A percentile compares a stretch with the other conserved stretches of the same genome.
Conservation (phyloP, 2,797 vertebrate genomes). For the Fringilla coelebs region DNA sequence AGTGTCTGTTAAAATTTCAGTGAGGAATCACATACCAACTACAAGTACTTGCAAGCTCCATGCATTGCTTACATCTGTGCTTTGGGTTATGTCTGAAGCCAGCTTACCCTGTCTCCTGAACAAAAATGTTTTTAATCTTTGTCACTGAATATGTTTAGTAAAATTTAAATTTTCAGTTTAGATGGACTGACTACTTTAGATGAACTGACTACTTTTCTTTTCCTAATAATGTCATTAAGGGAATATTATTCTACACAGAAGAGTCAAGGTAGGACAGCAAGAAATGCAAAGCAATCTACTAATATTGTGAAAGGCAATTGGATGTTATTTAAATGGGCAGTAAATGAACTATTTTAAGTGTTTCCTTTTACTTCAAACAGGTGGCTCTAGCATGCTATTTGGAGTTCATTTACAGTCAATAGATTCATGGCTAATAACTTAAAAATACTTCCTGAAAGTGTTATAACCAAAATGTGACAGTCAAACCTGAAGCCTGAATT, state of each 20-base stretch:
- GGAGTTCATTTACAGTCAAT: conserved; percentile 33
- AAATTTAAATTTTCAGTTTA: background rate
- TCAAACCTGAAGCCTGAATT: background rate
- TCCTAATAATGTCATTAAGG: background rate
- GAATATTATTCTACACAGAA: background rate
- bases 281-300: conserved; percentile 14
- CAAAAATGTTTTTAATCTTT: background rate
- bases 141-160: background rate
- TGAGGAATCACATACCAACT: background rate
- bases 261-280: background rate
- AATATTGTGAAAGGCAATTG: background rate
- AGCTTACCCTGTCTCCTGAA: background rate
- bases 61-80: background rate
- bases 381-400: conserved; percentile 8
- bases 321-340: conserved; percentile 11
- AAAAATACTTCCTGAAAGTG: conserved; percentile 46
- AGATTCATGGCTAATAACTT: conserved; percentile 35
- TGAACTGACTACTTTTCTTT: too few relatives aligned
- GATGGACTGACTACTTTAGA: background rate
- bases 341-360: conserved; percentile 45
- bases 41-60: background rate
- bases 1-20: background rate
- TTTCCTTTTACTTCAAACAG: conserved; percentile 48
- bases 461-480: background rate
- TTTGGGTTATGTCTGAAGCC: background rate